Conservation (phyloP, 2,113 vertebrate species). For the Polyodon spathula region DNA sequence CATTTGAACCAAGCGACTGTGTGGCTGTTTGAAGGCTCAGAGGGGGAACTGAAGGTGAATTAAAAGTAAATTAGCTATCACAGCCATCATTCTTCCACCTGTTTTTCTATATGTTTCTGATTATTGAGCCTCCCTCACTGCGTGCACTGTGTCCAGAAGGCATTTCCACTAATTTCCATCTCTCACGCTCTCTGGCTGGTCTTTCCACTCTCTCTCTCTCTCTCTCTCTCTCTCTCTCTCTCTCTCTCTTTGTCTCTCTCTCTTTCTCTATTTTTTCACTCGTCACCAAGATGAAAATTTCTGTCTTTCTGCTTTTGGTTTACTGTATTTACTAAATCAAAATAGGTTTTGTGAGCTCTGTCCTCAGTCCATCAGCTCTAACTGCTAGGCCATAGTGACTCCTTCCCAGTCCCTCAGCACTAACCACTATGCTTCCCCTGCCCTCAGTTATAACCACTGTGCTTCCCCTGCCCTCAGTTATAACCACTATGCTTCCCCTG, state of each 20-base stretch:
- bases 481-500: too few relatives aligned
- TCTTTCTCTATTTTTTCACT: conserved; percentile 49
- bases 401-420: too few relatives aligned
- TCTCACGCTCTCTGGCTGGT: conserved; percentile 43
- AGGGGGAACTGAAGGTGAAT: conserved; percentile 45
- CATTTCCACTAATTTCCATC: conserved; percentile 49
- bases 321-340: too few relatives aligned
- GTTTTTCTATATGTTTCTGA: conserved; percentile 34
- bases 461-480: too few relatives aligned
- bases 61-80: conserved; percentile 59
- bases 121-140: conserved; percentile 35
- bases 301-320: conserved; percentile 62
- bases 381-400: too few relatives aligned
- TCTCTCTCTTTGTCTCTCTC: conserved; percentile 38
- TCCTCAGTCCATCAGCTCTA: too few relatives aligned
- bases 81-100: conserved; percentile 31
- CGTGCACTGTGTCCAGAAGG: conserved; percentile 52
- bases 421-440: too few relatives aligned
- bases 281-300: conserved; percentile 77
- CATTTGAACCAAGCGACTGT: conserved; percentile 28
- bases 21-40: conserved; percentile 33
- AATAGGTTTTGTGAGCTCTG: too few relatives aligned
- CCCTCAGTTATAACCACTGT: too few relatives aligned
- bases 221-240: conserved; percentile 46
- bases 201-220: conserved; percentile 42